These are phyloP conservation scores for Sebastes oblongus DNA, from an alignment of 2,797 vertebrate species.

Conservation along the genomic window DNA sequence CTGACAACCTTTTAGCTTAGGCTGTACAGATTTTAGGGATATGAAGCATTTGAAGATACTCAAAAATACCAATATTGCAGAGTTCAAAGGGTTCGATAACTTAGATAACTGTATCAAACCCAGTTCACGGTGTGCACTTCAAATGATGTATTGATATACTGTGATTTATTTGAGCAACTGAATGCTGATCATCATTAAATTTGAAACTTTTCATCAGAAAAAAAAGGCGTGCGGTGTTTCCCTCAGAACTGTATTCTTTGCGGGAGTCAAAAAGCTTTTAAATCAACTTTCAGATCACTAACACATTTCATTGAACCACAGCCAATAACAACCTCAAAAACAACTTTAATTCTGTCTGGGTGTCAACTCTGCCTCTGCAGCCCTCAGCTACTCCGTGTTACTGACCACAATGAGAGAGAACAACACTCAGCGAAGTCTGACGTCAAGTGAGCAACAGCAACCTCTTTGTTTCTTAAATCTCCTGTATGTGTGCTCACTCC, in stretches of 20 bases:
- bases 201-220: neutral
- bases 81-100: neutral
- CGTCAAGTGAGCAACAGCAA: constrained; percentile 12
- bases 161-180: neutral
- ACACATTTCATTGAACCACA: neutral
- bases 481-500: neutral
- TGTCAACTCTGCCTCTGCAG: neutral
- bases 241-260: neutral
- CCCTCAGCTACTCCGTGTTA: neutral
- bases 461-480: constrained; percentile 11
- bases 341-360: neutral
- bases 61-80: too few relatives aligned
- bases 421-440: constrained; percentile 2
- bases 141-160: neutral
- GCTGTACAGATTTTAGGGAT: too few relatives aligned
- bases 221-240: neutral
- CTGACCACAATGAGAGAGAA: neutral
- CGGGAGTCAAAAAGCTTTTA: neutral
- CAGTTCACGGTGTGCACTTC: neutral
- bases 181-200: neutral
- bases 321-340: constrained; percentile 17
- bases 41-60: too few relatives aligned
- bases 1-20: too few relatives aligned
- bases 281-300: neutral
- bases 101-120: neutral